Conservation (phyloP, 1,140 invertebrate genomes). For the Drosophila azteca region DNA sequence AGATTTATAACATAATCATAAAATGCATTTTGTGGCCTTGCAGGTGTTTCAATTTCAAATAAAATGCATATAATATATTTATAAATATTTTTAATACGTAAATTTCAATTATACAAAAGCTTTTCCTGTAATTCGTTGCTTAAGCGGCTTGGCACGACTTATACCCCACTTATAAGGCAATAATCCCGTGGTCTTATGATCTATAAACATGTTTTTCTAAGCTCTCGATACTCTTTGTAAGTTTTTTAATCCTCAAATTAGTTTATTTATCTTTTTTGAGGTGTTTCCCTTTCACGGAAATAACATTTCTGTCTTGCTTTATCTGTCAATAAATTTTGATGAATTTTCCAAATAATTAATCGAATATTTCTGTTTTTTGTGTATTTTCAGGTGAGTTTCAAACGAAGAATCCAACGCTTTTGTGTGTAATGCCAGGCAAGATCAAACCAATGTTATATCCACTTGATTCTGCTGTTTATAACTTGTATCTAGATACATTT, state of each 20-base stretch:
- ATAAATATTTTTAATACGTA: not conserved
- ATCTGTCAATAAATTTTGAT: not conserved
- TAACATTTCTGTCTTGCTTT: too few species aligned
- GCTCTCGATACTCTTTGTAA: not conserved
- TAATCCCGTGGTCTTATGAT: not conserved
- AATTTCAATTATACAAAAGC: not conserved
- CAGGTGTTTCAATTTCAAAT: slow-evolving; percentile 11
- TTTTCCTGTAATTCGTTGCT: not conserved
- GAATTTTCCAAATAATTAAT: slow-evolving; percentile 7
- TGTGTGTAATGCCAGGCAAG: slow-evolving; percentile 28
- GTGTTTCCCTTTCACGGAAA: too few species aligned
- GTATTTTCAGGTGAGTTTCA: slow-evolving; percentile 62
- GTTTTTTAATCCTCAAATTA: not conserved
- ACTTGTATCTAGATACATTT: slow-evolving; percentile 29
- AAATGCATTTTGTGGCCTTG: slow-evolving; percentile 38
- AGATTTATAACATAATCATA: slow-evolving; percentile 26
- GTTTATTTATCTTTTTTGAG: too few species aligned
- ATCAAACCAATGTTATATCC: slow-evolving; percentile 27
- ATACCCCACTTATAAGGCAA: slow-evolving; percentile 7
- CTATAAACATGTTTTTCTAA: not conserved
- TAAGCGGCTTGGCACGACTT: slow-evolving; percentile 1
- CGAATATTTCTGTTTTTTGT: not conserved
- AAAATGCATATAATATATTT: not conserved
- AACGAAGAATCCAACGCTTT: not conserved
- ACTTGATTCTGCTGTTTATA: slow-evolving; percentile 46